Base-by-base conservation (phyloP, 2,888 invertebrate species). In the Plebejus melissa region DNA sequence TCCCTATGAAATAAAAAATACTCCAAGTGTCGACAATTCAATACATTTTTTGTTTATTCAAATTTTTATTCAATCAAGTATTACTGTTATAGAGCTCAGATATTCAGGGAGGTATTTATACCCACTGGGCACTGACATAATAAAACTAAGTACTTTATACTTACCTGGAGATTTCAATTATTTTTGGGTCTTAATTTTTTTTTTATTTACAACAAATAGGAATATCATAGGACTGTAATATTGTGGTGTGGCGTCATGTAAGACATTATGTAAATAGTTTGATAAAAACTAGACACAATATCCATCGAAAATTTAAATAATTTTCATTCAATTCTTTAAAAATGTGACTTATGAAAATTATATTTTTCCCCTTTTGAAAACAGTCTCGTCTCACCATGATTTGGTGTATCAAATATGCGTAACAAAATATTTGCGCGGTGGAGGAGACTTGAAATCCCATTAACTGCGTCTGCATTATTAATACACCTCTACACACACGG, bases 201-300 rank as follows among this genome's bases (percentile, higher is more conserved):
- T 11, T 60, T 22, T 22, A 60, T 2, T 4, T 4, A 0, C 32
- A 60, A 32, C 5, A 46, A 46, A 28, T 58, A 22, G 60, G 28
- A 60, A 60, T 60, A 60, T 36, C 32, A 13, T 65, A 32, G 65
- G 13, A 65, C 13, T 4, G 32, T 11, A 32, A 32, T 16, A 6
- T 32, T 65, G 65, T 65, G 13, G 32, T 65, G 32, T 36, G 32
- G 65, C 13, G 32, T 65, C 60, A 22, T 22, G 9, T 60, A 60
- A 60, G 65, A 65, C 16, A 32, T 65, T 60, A 32, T 65, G 65
- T 65, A 65, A 65, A 65, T 65, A 65, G 32, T 32, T 65, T 60
- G 28, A 13, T 65, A 65, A 65, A 13, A 65, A 65, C 65, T 65
- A 36, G 65, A 65, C 32, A 65, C 65, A 36, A 65, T 13, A 65